Conservation (phyloP, 1,140 invertebrate genomes). For the Anastrepha ludens region DNA sequence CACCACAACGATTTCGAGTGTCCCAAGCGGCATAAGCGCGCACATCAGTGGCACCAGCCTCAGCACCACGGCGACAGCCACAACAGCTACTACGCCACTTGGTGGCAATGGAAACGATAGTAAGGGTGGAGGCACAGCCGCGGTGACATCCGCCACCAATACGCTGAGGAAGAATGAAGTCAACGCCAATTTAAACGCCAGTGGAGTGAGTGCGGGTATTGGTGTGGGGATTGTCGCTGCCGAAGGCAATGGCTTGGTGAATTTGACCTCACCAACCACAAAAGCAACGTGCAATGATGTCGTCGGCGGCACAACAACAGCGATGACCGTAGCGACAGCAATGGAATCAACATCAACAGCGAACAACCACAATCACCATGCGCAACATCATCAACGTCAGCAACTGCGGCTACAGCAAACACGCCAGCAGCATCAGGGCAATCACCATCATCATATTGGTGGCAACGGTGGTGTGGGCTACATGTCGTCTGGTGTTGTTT, state of each 20-base stretch:
- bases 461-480: constrained; percentile 60
- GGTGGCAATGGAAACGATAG: constrained; percentile 36
- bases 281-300: constrained; percentile 55
- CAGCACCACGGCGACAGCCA: constrained; percentile 67
- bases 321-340: constrained; percentile 53
- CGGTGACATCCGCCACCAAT: constrained; percentile 54
- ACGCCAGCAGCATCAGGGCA: constrained; percentile 58
- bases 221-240: constrained; percentile 62
- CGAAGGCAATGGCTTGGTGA: constrained; percentile 60
- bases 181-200: constrained; percentile 57
- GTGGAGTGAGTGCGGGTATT: constrained; percentile 56
- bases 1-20: constrained; percentile 65
- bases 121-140: constrained; percentile 21
- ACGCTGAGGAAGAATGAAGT: constrained; percentile 48
- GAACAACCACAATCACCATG: constrained; percentile 59
- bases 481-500: constrained; percentile 71
- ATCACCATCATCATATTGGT: constrained; percentile 56
- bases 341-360: constrained; percentile 45
- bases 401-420: constrained; percentile 37
- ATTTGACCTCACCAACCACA: constrained; percentile 53
- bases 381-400: constrained; percentile 53
- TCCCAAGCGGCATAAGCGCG: constrained; percentile 70
- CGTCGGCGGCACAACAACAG: constrained; percentile 22
- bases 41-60: constrained; percentile 72
- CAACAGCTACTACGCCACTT: constrained; percentile 69